Conservation (phyloP, 2,888 invertebrate genomes). For the Glaucopsyche alexis region DNA sequence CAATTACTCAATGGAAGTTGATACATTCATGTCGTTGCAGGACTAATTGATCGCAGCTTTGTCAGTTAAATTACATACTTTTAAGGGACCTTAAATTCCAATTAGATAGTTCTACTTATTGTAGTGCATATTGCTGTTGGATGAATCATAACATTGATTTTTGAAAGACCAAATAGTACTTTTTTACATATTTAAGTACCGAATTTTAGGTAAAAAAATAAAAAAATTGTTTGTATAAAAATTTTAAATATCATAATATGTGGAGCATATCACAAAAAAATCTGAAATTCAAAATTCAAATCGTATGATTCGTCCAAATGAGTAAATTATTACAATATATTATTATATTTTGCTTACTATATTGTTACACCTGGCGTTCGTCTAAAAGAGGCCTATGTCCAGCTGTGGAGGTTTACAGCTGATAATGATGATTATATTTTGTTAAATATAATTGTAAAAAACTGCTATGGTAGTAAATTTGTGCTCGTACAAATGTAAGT, state of each 20-base stretch:
- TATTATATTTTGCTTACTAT: slow-evolving; percentile 66
- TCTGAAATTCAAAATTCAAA: slow-evolving; percentile 55
- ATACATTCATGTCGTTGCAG: slow-evolving; percentile 27
- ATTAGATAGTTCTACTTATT: slow-evolving; percentile 78
- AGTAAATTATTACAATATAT: slow-evolving; percentile 69
- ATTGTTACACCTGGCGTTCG: slow-evolving; percentile 44
- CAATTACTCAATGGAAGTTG: slow-evolving; percentile 56
- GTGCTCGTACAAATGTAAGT: slow-evolving; percentile 68
- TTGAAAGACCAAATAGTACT: slow-evolving; percentile 75
- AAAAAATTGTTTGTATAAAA: slow-evolving; percentile 69
- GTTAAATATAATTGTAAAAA: slow-evolving; percentile 67
- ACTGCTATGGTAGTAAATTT: slow-evolving; percentile 67
- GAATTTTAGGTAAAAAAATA: slow-evolving; percentile 61
- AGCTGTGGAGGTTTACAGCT: slow-evolving; percentile 2
- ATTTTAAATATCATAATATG: slow-evolving; percentile 70
- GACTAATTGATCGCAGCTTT: slow-evolving; percentile 72
- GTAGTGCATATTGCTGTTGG: slow-evolving; percentile 70
- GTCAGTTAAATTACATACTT: slow-evolving; percentile 74
- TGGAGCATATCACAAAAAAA: slow-evolving; percentile 73
- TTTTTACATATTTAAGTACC: slow-evolving; percentile 72
- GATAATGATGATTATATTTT: slow-evolving; percentile 61
- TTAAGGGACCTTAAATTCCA: slow-evolving; percentile 80
- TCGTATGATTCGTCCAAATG: slow-evolving; percentile 63
- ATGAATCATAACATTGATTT: slow-evolving; percentile 66
- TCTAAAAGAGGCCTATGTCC: slow-evolving; percentile 8